Conservation (phyloP, 2,797 vertebrate species). For the Mico argentatus region DNA sequence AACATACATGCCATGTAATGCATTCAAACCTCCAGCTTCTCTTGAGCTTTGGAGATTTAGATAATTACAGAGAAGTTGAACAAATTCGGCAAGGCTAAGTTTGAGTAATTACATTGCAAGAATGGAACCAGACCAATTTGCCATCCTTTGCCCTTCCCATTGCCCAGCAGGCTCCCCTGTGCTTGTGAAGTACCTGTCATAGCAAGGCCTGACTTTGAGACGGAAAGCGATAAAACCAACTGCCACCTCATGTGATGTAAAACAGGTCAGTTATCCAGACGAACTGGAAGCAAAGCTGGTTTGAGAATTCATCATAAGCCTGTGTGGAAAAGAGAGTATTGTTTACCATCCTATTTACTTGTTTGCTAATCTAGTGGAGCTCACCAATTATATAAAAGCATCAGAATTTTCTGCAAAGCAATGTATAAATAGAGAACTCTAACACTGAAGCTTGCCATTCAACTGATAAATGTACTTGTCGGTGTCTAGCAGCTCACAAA, state of each 20-base stretch:
- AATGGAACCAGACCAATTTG: not conserved
- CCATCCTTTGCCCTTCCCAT: not conserved
- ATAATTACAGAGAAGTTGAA: not conserved
- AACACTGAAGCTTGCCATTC: not conserved
- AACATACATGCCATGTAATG: not conserved
- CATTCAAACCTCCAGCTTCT: not conserved
- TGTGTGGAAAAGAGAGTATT: not conserved
- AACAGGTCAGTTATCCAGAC: conserved; percentile 5
- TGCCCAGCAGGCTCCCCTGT: not conserved
- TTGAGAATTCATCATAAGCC: conserved; percentile 19
- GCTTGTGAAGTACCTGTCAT: conserved; percentile 14
- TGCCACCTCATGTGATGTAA: conserved; percentile 34
- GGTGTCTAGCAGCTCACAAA: conserved; percentile 38
- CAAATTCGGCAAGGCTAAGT: not conserved
- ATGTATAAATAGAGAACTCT: conserved; percentile 25
- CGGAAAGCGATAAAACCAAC: conserved; percentile 7
- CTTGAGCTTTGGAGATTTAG: not conserved
- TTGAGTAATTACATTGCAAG: not conserved
- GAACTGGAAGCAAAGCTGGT: not conserved
- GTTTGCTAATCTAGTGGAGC: not conserved
- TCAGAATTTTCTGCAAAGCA: not conserved
- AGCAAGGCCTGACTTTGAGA: not conserved
- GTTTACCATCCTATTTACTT: conserved; percentile 32
- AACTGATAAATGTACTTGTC: conserved; percentile 16
- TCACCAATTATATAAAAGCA: not conserved